These are phyloP conservation scores for Lerema accius DNA, from an alignment of 1,140 invertebrate species.

Conservation along the genomic window DNA sequence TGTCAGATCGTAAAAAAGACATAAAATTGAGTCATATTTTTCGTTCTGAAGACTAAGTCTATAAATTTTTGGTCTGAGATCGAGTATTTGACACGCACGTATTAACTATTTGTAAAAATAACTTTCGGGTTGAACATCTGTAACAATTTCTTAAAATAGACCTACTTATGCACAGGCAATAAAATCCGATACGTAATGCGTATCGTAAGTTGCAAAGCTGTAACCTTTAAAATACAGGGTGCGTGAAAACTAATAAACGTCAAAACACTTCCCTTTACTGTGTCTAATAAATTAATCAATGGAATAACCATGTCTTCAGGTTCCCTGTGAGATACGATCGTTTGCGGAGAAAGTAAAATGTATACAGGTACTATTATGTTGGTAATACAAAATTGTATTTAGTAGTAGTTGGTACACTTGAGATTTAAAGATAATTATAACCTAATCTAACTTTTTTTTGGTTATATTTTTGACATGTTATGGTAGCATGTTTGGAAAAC, in stretches of 20 bases:
- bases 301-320: background rate
- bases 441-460: too few species aligned
- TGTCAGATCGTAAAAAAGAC: too few species aligned
- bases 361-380: too few species aligned
- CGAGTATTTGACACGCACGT: slow-evolving; percentile 39
- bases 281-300: slow-evolving; percentile 45
- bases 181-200: slow-evolving; percentile 57
- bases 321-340: background rate
- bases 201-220: slow-evolving; percentile 45
- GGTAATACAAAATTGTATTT: too few species aligned
- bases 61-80: too few species aligned
- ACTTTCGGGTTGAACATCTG: slow-evolving; percentile 57
- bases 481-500: too few species aligned
- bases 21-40: too few species aligned
- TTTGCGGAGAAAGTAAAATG: too few species aligned
- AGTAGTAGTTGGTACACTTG: too few species aligned
- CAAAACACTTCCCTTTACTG: slow-evolving; percentile 57
- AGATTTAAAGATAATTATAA: too few species aligned
- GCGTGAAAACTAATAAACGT: slow-evolving; percentile 69
- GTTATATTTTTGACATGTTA: too few species aligned
- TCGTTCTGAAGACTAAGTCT: too few species aligned
- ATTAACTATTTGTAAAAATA: slow-evolving; percentile 40
- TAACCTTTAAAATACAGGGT: slow-evolving; percentile 62
- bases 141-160: slow-evolving; percentile 57
- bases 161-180: slow-evolving; percentile 53